Evolutionary conservation across 1,140 invertebrate genomes (phyloP).

Genomic region (Bicyclus anynana): DNA sequence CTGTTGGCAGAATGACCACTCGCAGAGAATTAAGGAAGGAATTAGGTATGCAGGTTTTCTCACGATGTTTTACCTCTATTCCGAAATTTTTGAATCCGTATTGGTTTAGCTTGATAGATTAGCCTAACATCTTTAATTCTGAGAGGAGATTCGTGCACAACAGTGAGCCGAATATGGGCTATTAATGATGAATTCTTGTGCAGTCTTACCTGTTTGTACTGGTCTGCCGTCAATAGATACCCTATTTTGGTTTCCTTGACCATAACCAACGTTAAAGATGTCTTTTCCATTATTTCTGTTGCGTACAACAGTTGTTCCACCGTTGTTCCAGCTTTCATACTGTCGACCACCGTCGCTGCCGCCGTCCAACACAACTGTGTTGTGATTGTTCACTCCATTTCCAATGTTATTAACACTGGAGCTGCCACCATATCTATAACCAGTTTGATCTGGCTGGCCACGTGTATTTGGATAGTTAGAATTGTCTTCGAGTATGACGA

Average conservation of each 20-base stretch:
- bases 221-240: background rate
- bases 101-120: too few species aligned
- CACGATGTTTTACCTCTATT: too few species aligned
- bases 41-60: too few species aligned
- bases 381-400: background rate
- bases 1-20: too few species aligned
- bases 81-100: too few species aligned
- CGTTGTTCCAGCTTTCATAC: background rate
- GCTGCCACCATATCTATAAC: too few species aligned
- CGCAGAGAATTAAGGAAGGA: too few species aligned
- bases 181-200: too few species aligned
- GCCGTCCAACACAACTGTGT: background rate
- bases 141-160: too few species aligned
- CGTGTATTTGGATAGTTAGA: background rate
- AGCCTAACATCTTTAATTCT: too few species aligned
- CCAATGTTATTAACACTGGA: background rate
- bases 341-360: background rate
- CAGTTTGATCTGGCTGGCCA: too few species aligned
- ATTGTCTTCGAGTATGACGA: background rate
- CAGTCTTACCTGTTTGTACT: background rate
- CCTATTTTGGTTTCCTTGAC: background rate
- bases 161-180: too few species aligned
- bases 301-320: background rate
- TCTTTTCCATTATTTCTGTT: background rate
- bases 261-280: background rate